These are phyloP conservation scores for Odontothrips loti DNA, from an alignment of 2,888 invertebrate genomes.

Conservation along the genomic window DNA sequence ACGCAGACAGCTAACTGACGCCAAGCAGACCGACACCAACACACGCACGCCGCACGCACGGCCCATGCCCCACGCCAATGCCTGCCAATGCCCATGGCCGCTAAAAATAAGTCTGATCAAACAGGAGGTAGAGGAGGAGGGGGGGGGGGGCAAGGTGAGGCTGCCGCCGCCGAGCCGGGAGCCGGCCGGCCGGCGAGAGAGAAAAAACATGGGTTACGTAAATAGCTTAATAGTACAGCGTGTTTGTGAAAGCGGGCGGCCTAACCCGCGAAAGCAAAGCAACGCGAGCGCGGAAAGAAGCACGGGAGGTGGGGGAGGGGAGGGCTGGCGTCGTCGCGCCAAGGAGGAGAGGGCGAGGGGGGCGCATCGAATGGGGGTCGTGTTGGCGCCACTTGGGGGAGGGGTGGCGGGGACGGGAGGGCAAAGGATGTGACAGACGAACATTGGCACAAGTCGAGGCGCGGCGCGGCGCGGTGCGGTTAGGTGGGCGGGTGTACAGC, in stretches of 20 bases:
- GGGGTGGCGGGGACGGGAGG: not conserved
- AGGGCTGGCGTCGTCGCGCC: not conserved
- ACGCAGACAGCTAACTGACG: not conserved
- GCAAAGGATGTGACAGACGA: slow-evolving; percentile 5
- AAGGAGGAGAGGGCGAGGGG: not conserved
- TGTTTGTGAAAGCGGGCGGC: slow-evolving; percentile 24
- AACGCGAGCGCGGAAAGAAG: not conserved
- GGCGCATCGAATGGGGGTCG: slow-evolving; percentile 14
- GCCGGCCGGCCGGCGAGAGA: slow-evolving; percentile 12
- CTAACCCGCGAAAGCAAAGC: slow-evolving; percentile 22
- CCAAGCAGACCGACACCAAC: not conserved
- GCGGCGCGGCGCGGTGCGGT: not conserved
- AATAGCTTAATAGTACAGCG: slow-evolving; percentile 22
- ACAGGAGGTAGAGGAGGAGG: not conserved
- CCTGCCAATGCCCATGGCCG: not conserved
- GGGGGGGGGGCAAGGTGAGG: not conserved
- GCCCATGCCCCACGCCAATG: not conserved
- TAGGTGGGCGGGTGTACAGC: no score
- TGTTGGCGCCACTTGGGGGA: not conserved
- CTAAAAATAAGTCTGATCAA: slow-evolving; percentile 23
- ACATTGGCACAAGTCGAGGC: slow-evolving; percentile 3
- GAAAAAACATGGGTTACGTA: slow-evolving; percentile 19
- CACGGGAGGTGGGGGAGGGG: not conserved
- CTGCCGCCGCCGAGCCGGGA: not conserved
- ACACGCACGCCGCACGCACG: not conserved